phyloP scores from a whole-genome alignment of 2,888 invertebrate species.

The Laothoe populi region DNA sequence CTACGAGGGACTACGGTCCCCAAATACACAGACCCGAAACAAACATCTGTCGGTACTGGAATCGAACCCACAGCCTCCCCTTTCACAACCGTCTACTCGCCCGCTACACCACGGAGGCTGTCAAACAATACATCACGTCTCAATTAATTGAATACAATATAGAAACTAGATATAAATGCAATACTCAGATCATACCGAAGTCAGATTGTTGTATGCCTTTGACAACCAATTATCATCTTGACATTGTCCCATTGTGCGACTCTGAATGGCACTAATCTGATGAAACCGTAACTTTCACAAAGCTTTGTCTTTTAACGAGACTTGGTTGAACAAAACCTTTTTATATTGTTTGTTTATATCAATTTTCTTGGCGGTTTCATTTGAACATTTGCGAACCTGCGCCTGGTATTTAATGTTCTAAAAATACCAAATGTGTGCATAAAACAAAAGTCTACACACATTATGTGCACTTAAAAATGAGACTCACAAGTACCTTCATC shows the following conservation, averaged over 20 bases:
- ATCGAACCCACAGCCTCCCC: too few relatives aligned
- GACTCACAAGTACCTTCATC: too few relatives aligned
- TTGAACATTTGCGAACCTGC: not conserved
- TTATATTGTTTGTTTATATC: slow-evolving; percentile 18
- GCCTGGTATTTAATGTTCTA: not conserved
- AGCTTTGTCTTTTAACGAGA: slow-evolving; percentile 47
- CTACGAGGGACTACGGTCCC: too few relatives aligned
- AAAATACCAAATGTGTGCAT: too few relatives aligned
- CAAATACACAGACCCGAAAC: too few relatives aligned
- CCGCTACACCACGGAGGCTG: too few relatives aligned
- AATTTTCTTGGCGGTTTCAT: slow-evolving; percentile 17
- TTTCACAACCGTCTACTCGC: too few relatives aligned
- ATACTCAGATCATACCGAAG: not conserved
- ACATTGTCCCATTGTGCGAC: slow-evolving; percentile 40
- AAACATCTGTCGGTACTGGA: too few relatives aligned
- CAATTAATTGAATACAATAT: not conserved
- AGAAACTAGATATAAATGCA: slow-evolving; percentile 16
- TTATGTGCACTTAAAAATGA: too few relatives aligned
- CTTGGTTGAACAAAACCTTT: slow-evolving; percentile 29
- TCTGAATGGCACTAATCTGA: slow-evolving; percentile 53
- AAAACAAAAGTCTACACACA: too few relatives aligned
- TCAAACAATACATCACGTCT: not conserved
- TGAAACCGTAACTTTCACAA: slow-evolving; percentile 49
- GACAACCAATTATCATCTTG: slow-evolving; percentile 54
- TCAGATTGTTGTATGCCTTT: slow-evolving; percentile 45